phyloP scores from a whole-genome alignment of 37 sponge, comb jelly and placozoan genomes.

The Halichondria panicea region DNA sequence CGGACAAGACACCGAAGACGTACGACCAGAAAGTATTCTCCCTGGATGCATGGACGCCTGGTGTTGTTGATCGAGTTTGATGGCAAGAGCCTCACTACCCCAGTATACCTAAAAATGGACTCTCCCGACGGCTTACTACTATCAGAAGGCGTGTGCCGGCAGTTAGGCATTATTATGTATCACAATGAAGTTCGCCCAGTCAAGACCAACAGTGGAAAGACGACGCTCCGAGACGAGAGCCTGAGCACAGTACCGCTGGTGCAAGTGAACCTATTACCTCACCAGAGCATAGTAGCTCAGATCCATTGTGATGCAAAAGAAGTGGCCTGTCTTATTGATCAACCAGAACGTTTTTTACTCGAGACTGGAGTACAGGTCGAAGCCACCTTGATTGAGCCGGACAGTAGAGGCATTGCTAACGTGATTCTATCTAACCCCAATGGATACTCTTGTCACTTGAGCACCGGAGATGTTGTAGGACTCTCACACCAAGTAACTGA shows the following conservation, averaged over 20 bases:
- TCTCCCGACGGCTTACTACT: slow-evolving; percentile 44
- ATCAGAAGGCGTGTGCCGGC: no score
- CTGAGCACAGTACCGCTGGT: slow-evolving; percentile 4
- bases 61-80: slow-evolving; percentile 30
- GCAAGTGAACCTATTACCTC: neutral
- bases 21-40: slow-evolving; percentile 29
- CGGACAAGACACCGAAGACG: no score
- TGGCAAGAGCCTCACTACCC: slow-evolving; percentile 21
- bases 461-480: neutral
- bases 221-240: no score
- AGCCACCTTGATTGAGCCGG: neutral
- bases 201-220: no score
- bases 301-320: neutral
- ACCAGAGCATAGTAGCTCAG: neutral
- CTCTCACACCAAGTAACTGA: neutral
- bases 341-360: neutral
- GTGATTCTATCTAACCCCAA: slow-evolving; percentile 15
- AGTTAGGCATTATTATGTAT: slow-evolving; percentile 46
- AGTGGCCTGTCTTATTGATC: neutral
- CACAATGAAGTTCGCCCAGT: slow-evolving; percentile 34
- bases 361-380: neutral
- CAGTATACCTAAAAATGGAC: slow-evolving; percentile 55
- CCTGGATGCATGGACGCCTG: slow-evolving; percentile 48
- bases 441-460: neutral
- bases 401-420: neutral